phyloP scores from a whole-genome alignment of 2,888 invertebrate genomes.

The Eulithis testata region DNA sequence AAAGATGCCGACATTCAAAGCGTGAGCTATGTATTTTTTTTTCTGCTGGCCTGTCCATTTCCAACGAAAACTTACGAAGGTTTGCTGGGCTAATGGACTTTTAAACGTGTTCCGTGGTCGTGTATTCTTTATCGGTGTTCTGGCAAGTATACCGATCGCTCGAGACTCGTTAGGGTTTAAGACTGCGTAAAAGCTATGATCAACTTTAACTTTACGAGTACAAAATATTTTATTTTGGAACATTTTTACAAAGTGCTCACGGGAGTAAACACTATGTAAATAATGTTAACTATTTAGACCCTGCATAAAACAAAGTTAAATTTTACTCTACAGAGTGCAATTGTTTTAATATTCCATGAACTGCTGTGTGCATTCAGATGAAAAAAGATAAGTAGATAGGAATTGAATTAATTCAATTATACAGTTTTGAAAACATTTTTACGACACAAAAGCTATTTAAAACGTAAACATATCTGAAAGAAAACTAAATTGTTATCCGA shows the following conservation, averaged over 20 bases:
- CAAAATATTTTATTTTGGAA: no score
- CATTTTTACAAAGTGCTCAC: conserved; percentile 31
- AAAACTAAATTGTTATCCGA: no score
- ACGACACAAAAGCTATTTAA: no score
- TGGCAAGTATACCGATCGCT: conserved; percentile 57
- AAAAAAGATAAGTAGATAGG: no score
- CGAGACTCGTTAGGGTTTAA: conserved; percentile 40
- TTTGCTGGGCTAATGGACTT: conserved; percentile 60
- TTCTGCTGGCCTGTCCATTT: conserved; percentile 53
- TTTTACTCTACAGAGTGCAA: no score
- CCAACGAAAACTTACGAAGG: conserved; percentile 51
- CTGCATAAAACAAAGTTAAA: neutral
- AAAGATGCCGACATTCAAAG: conserved; percentile 75
- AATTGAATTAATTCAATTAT: neutral
- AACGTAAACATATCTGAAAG: no score
- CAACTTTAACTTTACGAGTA: conserved; percentile 54
- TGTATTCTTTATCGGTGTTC: conserved; percentile 39
- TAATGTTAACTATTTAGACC: conserved; percentile 47
- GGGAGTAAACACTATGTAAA: conserved; percentile 39
- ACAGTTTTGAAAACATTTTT: neutral
- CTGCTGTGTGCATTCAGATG: no score
- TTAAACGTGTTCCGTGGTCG: conserved; percentile 52
- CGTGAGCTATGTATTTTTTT: conserved; percentile 61
- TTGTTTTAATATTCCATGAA: no score
- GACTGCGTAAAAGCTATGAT: conserved; percentile 54